Conservation (phyloP, 1,140 invertebrate species). For the Bombus consobrinus region DNA sequence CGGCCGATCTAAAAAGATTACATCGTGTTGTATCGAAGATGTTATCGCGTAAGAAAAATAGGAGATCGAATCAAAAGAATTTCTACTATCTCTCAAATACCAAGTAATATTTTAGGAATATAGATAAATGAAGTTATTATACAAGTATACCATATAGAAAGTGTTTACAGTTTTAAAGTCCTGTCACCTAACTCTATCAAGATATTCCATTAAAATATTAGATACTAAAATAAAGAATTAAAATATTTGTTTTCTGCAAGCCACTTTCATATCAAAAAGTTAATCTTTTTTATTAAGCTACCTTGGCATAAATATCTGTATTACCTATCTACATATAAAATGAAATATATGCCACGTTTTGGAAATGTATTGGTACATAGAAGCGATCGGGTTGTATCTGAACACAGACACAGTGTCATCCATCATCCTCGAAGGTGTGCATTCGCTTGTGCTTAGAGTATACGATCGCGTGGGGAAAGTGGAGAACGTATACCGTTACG, state of each 20-base stretch:
- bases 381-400: slow-evolving; percentile 16
- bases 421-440: slow-evolving; percentile 49
- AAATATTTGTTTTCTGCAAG: no score
- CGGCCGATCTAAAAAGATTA: slow-evolving; percentile 50
- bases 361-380: slow-evolving; percentile 43
- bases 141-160: neutral
- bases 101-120: neutral
- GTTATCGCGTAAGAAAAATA: neutral
- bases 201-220: no score
- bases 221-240: no score
- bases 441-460: slow-evolving; percentile 32
- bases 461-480: neutral
- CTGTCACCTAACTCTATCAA: no score
- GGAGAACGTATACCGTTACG: slow-evolving; percentile 43
- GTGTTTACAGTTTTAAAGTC: no score
- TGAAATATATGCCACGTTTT: neutral
- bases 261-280: no score
- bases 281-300: no score
- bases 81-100: neutral
- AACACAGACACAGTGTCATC: slow-evolving; percentile 48
- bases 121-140: neutral
- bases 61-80: neutral
- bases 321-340: no score
- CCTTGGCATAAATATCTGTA: neutral
- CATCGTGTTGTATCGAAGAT: neutral